phyloP scores from a whole-genome alignment of 2,113 vertebrate genomes.

The Leptocoma aspasia region DNA sequence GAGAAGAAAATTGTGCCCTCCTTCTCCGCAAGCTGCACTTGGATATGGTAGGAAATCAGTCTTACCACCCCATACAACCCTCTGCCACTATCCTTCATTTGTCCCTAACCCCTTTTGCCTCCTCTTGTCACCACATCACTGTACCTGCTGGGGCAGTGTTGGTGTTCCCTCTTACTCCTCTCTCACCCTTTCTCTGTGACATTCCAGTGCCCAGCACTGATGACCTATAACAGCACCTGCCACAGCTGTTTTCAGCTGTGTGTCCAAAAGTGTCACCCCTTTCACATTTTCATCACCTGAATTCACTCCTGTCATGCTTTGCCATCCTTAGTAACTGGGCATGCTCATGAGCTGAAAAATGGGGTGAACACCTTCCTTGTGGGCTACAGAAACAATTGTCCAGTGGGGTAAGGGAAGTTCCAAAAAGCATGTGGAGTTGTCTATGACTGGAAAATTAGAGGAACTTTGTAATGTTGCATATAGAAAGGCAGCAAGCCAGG shows the following conservation, averaged over 20 bases:
- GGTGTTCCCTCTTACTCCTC: not conserved
- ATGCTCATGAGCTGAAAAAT: not conserved
- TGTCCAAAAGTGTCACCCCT: not conserved
- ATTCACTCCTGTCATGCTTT: not conserved
- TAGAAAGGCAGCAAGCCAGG: not conserved
- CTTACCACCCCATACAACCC: not conserved
- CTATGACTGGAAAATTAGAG: not conserved
- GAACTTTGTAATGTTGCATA: not conserved
- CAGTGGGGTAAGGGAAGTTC: not conserved
- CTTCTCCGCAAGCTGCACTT: accelerated
- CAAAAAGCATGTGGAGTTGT: not conserved
- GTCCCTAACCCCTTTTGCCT: not conserved
- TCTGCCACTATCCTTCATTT: not conserved
- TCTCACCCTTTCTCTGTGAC: not conserved
- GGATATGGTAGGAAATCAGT: not conserved
- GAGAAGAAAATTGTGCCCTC: not conserved
- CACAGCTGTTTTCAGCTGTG: not conserved
- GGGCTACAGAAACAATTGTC: not conserved
- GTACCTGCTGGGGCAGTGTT: not conserved
- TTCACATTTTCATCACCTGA: not conserved
- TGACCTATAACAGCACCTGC: not conserved
- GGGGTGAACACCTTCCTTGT: not conserved
- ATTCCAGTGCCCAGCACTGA: not conserved
- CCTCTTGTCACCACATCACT: not conserved
- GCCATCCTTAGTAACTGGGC: not conserved